phyloP scores from a whole-genome alignment of 1,140 invertebrate genomes.

The Melipona quadrifasciata region DNA sequence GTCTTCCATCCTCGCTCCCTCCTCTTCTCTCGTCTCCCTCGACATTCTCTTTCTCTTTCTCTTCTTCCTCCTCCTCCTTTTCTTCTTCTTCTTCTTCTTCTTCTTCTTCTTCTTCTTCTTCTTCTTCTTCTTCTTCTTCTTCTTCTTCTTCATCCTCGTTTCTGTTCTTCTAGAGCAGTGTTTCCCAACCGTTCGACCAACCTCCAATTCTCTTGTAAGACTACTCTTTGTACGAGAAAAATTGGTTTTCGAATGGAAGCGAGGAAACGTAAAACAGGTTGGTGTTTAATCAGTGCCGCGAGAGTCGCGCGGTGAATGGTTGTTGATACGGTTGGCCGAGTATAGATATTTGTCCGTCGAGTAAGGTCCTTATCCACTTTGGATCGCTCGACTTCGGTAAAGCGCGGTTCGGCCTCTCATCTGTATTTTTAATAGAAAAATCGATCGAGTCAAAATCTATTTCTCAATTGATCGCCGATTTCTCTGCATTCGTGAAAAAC shows the following conservation, averaged over 20 bases:
- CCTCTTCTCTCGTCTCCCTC: constrained; percentile 44
- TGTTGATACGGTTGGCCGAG: too few relatives aligned
- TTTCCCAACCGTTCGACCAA: not conserved
- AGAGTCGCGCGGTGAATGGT: too few relatives aligned
- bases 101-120: not conserved
- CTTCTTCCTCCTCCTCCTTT: constrained; percentile 31
- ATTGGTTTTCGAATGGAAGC: too few relatives aligned
- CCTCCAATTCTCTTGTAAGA: not conserved
- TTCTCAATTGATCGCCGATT: too few relatives aligned
- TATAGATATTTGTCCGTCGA: not conserved
- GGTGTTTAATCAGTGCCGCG: too few relatives aligned
- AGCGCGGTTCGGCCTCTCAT: not conserved
- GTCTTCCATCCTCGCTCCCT: constrained; percentile 58
- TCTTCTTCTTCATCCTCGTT: constrained; percentile 23
- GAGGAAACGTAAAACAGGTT: too few relatives aligned
- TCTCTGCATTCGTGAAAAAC: too few relatives aligned
- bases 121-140: constrained; percentile 19
- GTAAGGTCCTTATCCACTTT: not conserved
- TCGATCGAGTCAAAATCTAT: too few relatives aligned
- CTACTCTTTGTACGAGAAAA: not conserved
- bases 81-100: constrained; percentile 18
- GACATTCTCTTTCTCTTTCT: constrained; percentile 42
- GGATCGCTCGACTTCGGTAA: not conserved
- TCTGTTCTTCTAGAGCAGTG: not conserved
- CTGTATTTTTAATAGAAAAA: too few relatives aligned